A percentile compares a stretch with the other conserved stretches of the same genome.
Conservation (phyloP, 2,797 vertebrate species). For the Brachyalestes nurse region DNA sequence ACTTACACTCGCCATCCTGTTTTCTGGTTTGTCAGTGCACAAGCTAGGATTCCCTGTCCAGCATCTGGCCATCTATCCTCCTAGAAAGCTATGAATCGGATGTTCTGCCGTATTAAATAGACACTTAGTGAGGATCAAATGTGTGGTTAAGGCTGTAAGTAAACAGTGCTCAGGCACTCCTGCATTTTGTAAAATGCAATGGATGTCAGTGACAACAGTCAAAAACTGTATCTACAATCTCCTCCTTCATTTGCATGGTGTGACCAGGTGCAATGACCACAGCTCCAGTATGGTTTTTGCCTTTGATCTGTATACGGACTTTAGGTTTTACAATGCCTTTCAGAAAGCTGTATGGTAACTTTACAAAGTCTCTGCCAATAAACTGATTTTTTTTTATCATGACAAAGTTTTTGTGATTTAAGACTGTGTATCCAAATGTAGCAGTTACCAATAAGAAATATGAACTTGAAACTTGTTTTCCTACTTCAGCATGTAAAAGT, state of each 20-base stretch:
- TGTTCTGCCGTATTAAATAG: too few relatives aligned
- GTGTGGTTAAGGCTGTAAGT: not conserved
- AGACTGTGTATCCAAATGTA: not conserved
- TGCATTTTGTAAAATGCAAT: not conserved
- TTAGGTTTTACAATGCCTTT: not conserved
- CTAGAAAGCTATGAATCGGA: not conserved
- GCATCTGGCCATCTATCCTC: not conserved
- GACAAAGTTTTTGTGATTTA: not conserved
- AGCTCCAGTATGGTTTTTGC: not conserved
- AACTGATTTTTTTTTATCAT: not conserved
- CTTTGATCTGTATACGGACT: constrained; percentile 9
- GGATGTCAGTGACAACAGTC: not conserved
- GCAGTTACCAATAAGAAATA: not conserved
- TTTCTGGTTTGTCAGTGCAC: not conserved
- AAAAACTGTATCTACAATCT: not conserved
- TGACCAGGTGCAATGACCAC: constrained; percentile 7
- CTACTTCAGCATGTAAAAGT: not conserved
- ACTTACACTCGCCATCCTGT: not conserved
- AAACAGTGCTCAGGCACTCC: not conserved
- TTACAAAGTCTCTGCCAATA: not conserved
- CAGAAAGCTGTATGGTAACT: not conserved
- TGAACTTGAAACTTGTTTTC: too few relatives aligned
- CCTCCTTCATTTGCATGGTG: constrained; percentile 19
- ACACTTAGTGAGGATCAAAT: too few relatives aligned
- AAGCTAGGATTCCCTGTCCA: not conserved